These are phyloP conservation scores for Sardina pilchardus DNA, from an alignment of 2,113 vertebrate genomes.

Conservation along the genomic window DNA sequence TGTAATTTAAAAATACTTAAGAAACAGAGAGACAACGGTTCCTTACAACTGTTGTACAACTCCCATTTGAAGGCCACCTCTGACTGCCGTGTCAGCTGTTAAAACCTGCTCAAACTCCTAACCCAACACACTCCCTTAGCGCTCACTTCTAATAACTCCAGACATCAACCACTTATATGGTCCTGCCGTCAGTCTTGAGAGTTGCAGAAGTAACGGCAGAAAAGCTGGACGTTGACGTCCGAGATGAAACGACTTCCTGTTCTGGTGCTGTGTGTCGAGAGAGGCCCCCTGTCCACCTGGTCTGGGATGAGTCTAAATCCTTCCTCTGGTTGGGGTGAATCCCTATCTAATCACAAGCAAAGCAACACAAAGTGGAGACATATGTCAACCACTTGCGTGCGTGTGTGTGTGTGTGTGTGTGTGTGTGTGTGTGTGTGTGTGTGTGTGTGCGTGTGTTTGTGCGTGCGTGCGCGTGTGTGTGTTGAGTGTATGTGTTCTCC, in stretches of 20 bases:
- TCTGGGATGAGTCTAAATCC: neutral
- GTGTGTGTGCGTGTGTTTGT: neutral
- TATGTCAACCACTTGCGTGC: neutral
- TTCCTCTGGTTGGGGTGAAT: neutral
- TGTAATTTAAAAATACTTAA: too few relatives aligned
- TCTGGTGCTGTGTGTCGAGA: neutral
- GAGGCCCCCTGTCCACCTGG: neutral
- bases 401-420: neutral
- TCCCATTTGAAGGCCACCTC: neutral
- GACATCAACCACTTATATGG: neutral
- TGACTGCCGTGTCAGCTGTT: neutral
- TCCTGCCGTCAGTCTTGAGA: neutral
- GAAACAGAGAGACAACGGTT: too few relatives aligned
- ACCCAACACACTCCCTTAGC: neutral
- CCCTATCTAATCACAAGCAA: neutral
- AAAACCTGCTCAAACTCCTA: neutral
- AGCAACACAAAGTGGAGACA: neutral
- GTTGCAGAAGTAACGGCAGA: neutral
- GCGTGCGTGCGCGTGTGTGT: neutral
- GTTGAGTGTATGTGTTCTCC: constrained; percentile 1
- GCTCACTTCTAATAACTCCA: neutral
- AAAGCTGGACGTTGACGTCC: neutral
- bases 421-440: neutral
- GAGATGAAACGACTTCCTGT: neutral
- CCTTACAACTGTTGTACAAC: too few relatives aligned